Base-by-base conservation (phyloP, 2,888 invertebrate genomes). In the Nebria salina region DNA sequence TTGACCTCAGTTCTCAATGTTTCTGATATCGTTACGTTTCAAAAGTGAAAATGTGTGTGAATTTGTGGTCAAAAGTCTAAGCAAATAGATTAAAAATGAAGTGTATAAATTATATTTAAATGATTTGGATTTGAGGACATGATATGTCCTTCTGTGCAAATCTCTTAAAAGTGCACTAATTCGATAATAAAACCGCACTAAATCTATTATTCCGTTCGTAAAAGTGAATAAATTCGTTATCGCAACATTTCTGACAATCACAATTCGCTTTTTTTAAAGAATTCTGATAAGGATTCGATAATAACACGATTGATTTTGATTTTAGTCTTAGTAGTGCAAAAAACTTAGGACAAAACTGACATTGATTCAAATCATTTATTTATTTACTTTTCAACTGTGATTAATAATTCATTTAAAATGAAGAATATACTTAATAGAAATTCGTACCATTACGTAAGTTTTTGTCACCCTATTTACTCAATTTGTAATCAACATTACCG, bases 401-500 rank as follows among this genome's bases (percentile, higher is more conserved):
- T 34, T 34, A 54, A 54, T 54, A 54, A 54, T 11, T 54, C 3
- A 54, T 11, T 8, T 13, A 68, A 25, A 26, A 68, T 68, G 68
- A 68, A 68, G 26, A 68, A 20, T 8, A n/a, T n/a, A 11, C 13
- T 68, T 11, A 26, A 6, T 13, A 68, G 68, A 68, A 20, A 68
- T 68, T 68, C 68, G 68, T 26, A 68, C 9, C 68, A 25, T 68
- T 68, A 68, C 13, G 68, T 68, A 68, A 68, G 68, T 68, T 68
- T 68, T 25, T 68, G 20, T n/a, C 13, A 68, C 26, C 13, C 20
- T 68, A 25, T 68, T 68, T 25, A 20, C 20, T 20, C 20, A 20
- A 20, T 20, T 20, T 34, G 34, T 34, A 34, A 4, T 4, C 34
- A 20, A 34, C 34, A 34, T 34, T 34, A 34, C 34, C 34, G 34